Evolutionary conservation across 2,797 vertebrate genomes (phyloP), one percentile per base, ranked within the genome.

Genomic region (Euphonia xanthogaster): DNA sequence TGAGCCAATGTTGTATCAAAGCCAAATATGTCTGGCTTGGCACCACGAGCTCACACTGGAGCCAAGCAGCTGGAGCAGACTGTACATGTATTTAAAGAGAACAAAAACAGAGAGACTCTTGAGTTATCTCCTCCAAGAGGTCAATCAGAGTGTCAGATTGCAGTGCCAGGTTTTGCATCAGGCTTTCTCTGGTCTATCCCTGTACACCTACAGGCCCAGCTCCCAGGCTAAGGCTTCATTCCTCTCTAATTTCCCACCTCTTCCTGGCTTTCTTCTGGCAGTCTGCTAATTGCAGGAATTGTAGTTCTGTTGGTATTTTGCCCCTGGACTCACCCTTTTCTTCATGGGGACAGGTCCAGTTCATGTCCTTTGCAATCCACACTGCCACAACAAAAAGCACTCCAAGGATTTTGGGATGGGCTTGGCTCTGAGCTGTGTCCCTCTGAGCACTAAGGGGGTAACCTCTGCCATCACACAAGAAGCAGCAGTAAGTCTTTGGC

Each of bases 51-150:
- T 58, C 27, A 6, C 61, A 2, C 24, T 0, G 2, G 79, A 96
- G 95, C 94, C 93, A 92, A 96, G 96, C 95, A 97, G 94, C 96
- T 97, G 93, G 94, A 89, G 92, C 94, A 86, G 93, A 51, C 76
- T 88, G 63, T 65, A 62, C 5, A 1, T 91, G 80, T 86, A 63
- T 91, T 94, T 93, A 70, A 96, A 72, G 84, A 81, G 93, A 94
- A 88, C 84, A 94, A 93, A 94, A 96, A 10, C 94, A 88, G 71
- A 93, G 90, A 78, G 73, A 44, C 62, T 78, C 91, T 81, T 33
- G 53, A 88, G 85, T 71, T 97, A 90, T 90, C 95, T 96, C 82
- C 65, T 82, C 63, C 45, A 60, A 73, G 86, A 93, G 94, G 93
- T 96, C 94, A 89, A 45, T n/a, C 28, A 55, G 85, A 94, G 87